Evolutionary conservation across 2,113 vertebrate genomes (phyloP), one percentile per base, ranked within the genome.

Genomic region (Pholis gunnellus): DNA sequence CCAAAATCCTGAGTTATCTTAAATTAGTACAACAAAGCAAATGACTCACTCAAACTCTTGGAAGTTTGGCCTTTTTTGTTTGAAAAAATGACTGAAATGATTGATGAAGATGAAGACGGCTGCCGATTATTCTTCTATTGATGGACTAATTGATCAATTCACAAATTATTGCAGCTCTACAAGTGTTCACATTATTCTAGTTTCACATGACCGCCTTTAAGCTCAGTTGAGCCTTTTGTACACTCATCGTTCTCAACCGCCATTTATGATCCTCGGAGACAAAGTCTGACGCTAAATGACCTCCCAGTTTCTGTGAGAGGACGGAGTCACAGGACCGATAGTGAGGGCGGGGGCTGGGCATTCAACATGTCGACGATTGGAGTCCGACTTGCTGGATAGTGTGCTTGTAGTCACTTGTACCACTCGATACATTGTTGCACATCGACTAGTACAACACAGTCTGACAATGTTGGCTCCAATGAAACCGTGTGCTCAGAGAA

Each of bases 251-350:
- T 31, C 27, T 34, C 11, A 65, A 1, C 27, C 15, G 1, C 75
- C 72, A 71, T 87, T 81, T 86, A 81, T 46, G 50, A 66, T 67
- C 18, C 18, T 69, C 10, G 3, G 74, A 76, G 71, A 81, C 85
- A 81, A 81, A 84, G 85, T 87, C 85, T 83, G 40, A 69, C 15
- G 1, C 34, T 67, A 75, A 67, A 78, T 68, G 18, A 63, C 44
- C 64, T 72, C 31, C 77, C 48, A 1, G 18, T 57, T 75, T 52
- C 59, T 59, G 79, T 38, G 18, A 78, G 44, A 31, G 48, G 68
- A 56, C 7, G 0, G 27, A 61, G 22, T 54, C 40, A 78, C 5
- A 1, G 65, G 38, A 59, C 22, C 31, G 78, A 72, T 68, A 65
- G 34, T 3, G 20, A 31, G 15, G 3, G 10, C 25, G 31, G 34